These are phyloP conservation scores for Halichoeres trimaculatus DNA, from an alignment of 2,113 vertebrate species.

Conservation along the genomic window DNA sequence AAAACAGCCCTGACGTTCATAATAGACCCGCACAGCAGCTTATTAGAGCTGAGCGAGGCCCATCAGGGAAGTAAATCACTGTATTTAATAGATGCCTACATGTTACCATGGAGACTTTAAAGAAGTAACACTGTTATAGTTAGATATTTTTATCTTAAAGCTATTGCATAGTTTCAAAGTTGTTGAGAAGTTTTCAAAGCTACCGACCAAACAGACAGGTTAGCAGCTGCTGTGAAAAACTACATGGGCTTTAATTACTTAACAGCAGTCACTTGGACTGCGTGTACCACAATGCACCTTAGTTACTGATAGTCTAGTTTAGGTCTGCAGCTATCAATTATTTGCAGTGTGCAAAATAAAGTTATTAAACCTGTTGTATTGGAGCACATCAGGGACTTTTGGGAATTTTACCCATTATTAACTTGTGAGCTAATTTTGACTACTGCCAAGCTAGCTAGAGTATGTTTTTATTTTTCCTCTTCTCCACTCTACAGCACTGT, in stretches of 20 bases:
- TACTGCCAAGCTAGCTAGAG: too few species aligned
- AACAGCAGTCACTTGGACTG: neutral
- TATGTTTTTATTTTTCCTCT: too few species aligned
- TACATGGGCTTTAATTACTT: conserved; percentile 18
- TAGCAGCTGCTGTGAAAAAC: conserved; percentile 26
- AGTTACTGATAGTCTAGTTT: conserved; percentile 22
- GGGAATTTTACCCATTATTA: too few species aligned
- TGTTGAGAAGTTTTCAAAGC: conserved; percentile 13
- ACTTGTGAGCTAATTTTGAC: too few species aligned
- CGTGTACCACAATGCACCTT: conserved; percentile 18
- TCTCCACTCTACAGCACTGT: too few species aligned
- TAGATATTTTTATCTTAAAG: conserved; percentile 45
- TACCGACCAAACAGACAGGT: conserved; percentile 12
- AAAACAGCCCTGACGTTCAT: neutral
- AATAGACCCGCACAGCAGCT: neutral
- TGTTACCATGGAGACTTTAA: conserved; percentile 23
- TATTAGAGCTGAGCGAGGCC: conserved; percentile 20
- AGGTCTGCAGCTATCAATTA: conserved; percentile 32
- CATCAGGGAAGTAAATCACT: neutral
- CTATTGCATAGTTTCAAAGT: neutral
- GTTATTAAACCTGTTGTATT: too few species aligned
- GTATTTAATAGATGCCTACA: neutral
- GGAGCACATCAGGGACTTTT: too few species aligned
- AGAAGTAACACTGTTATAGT: conserved; percentile 49
- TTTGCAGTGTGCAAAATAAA: too few species aligned